Conservation (phyloP, 2,888 invertebrate species). For the Glaucopsyche alexis region DNA sequence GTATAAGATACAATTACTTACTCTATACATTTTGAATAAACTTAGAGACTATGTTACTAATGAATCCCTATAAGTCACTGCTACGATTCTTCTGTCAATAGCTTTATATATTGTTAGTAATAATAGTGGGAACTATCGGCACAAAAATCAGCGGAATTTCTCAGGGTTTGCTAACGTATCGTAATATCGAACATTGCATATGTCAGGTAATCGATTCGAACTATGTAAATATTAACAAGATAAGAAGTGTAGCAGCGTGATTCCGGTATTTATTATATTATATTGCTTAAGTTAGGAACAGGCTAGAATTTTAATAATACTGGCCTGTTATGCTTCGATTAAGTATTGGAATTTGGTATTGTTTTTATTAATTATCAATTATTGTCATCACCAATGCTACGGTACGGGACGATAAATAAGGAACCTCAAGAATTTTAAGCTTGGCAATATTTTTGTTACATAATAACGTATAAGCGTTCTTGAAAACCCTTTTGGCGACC, state of each 20-base stretch:
- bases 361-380: no score
- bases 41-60: constrained; percentile 40
- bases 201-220: constrained; percentile 38
- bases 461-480: no score
- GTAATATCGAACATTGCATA: constrained; percentile 51
- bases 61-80: constrained; percentile 56
- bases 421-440: no score
- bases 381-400: no score
- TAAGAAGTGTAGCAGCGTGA: constrained; percentile 25
- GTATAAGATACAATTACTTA: constrained; percentile 35
- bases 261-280: not conserved
- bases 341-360: no score
- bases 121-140: constrained; percentile 77
- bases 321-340: no score
- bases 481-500: no score
- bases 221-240: constrained; percentile 34
- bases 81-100: constrained; percentile 54
- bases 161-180: constrained; percentile 67
- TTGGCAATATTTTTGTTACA: no score
- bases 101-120: constrained; percentile 64
- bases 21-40: constrained; percentile 41
- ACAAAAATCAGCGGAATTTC: constrained; percentile 74
- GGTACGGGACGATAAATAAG: no score
- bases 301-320: no score
- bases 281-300: no score